Evolutionary conservation across 2,113 vertebrate species (phyloP).

Genomic region (Rhabdomys dilectus): DNA sequence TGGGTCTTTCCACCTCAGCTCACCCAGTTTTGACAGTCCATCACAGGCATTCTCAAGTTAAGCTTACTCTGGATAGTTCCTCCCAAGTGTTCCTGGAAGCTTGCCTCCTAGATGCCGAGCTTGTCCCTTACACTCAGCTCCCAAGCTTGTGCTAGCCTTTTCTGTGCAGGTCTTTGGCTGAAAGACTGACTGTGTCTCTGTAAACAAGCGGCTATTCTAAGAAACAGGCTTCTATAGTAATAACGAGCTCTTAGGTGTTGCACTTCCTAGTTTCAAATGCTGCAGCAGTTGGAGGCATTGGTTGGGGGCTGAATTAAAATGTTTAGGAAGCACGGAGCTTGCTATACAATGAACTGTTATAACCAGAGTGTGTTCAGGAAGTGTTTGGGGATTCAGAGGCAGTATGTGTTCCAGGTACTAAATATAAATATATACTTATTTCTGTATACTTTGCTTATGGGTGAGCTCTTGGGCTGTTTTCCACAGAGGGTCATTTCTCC

Average conservation of each 20-base stretch:
- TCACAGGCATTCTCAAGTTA: background rate
- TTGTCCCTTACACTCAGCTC: background rate
- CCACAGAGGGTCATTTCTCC: background rate
- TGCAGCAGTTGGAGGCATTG: background rate
- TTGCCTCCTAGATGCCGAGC: background rate
- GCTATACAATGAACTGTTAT: conserved; percentile 45
- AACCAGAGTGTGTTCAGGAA: background rate
- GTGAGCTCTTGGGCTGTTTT: conserved; percentile 1
- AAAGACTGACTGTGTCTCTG: background rate
- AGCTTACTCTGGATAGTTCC: background rate
- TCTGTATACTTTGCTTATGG: background rate
- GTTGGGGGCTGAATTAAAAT: background rate
- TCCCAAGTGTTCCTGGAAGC: background rate
- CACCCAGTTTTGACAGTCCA: background rate
- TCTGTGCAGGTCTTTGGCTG: background rate
- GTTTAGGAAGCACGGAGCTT: conserved; percentile 45
- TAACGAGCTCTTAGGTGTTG: background rate
- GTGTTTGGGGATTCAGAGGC: background rate
- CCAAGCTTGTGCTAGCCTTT: background rate
- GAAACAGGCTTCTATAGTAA: background rate
- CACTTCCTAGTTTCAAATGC: background rate
- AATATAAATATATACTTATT: background rate
- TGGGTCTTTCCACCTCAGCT: background rate
- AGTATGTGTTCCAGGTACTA: background rate
- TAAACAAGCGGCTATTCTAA: conserved; percentile 13